These are phyloP conservation scores for Buphagus erythrorhynchus DNA, from an alignment of 2,797 vertebrate genomes.

Conservation along the genomic window DNA sequence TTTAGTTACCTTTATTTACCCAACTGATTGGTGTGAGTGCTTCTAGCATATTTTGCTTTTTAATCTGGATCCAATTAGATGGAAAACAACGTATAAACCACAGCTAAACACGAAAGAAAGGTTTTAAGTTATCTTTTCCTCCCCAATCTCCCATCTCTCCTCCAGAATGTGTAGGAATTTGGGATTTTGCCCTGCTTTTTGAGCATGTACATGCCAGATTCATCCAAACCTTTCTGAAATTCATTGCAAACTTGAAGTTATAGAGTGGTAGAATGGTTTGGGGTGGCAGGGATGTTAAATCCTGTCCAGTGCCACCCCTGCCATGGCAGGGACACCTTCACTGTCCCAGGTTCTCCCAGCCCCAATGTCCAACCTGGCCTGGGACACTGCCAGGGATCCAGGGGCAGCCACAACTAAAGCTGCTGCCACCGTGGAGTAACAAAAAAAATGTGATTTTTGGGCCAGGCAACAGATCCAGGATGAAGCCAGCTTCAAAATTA, in stretches of 20 bases:
- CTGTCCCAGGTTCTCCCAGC: neutral
- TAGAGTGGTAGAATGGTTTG: neutral
- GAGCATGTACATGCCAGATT: neutral
- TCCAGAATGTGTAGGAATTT: neutral
- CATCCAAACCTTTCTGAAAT: neutral
- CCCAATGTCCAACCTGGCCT: neutral
- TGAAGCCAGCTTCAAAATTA: neutral
- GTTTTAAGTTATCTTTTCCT: neutral
- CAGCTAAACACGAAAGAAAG: neutral
- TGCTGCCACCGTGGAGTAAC: neutral
- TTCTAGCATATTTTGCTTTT: conserved; percentile 21
- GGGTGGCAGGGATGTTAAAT: neutral
- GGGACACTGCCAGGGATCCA: neutral
- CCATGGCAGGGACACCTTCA: neutral
- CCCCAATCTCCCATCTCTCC: neutral
- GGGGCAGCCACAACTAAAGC: neutral
- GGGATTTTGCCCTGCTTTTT: neutral
- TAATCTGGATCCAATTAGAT: conserved; percentile 47
- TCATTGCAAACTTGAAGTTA: neutral
- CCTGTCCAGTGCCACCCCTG: too few species aligned
- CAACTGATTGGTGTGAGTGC: neutral
- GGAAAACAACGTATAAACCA: conserved; percentile 5
- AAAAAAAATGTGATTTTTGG: accelerated
- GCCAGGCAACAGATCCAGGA: neutral
- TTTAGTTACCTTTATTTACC: conserved; percentile 52